A percentile compares a stretch with the other conserved stretches of the same genome.
Evolutionary conservation across 2,113 vertebrate species (phyloP).

Genomic region (Xiphophorus hellerii): DNA sequence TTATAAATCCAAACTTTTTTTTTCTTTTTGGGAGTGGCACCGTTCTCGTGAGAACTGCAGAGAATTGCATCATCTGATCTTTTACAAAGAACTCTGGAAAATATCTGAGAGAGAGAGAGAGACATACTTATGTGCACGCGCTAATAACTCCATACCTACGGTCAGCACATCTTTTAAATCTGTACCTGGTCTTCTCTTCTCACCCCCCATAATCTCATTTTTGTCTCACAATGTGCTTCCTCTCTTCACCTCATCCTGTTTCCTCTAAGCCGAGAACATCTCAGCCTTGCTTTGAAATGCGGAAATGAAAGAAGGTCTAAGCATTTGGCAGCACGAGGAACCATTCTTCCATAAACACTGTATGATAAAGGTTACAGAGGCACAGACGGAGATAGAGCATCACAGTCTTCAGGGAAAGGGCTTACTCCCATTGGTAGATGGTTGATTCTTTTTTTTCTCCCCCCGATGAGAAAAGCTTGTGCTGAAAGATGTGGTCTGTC

Average conservation of each 20-base stretch:
- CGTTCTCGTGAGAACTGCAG: not conserved
- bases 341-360: constrained; percentile 68
- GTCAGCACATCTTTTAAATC: constrained; percentile 72
- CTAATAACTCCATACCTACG: constrained; percentile 40
- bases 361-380: constrained; percentile 72
- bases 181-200: constrained; percentile 54
- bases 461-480: constrained; percentile 77
- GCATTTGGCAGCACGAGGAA: constrained; percentile 56
- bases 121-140: constrained; percentile 22
- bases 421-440: constrained; percentile 76
- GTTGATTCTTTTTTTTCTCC: constrained; percentile 50
- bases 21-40: not conserved
- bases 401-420: constrained; percentile 58
- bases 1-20: constrained; percentile 3
- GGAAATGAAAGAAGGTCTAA: constrained; percentile 69
- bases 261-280: constrained; percentile 72
- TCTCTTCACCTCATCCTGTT: constrained; percentile 70
- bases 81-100: constrained; percentile 16
- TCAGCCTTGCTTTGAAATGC: constrained; percentile 73
- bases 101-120: constrained; percentile 13
- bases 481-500: constrained; percentile 86
- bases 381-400: constrained; percentile 66
- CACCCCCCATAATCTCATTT: constrained; percentile 62
- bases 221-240: constrained; percentile 65
- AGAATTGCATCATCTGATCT: constrained; percentile 42